Evolutionary conservation across 2,113 vertebrate genomes (phyloP).

Genomic region (Gallinago paraguaiae): DNA sequence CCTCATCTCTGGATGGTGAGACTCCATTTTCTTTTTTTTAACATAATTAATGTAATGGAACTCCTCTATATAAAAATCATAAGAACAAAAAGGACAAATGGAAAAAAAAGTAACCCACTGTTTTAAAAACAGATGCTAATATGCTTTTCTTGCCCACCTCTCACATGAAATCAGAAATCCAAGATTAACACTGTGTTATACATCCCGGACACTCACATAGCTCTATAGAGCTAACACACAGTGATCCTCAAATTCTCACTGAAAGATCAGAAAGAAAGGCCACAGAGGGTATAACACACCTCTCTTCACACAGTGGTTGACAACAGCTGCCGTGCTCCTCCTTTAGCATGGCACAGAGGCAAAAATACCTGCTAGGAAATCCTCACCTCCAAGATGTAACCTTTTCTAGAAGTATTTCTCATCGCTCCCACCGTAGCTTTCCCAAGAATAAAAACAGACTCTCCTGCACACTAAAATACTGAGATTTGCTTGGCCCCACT

Average conservation of each 20-base stretch:
- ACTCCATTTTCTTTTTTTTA: background rate
- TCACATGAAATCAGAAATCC: background rate
- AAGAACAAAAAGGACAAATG: background rate
- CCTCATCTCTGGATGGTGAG: background rate
- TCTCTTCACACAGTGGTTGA: background rate
- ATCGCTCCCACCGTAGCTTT: rapidly evolving
- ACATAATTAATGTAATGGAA: background rate
- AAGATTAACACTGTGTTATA: background rate
- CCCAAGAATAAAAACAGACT: background rate
- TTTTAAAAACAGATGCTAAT: background rate
- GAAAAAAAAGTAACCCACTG: background rate
- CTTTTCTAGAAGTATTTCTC: background rate
- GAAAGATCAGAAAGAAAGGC: background rate
- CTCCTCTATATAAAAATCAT: background rate
- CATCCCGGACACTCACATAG: background rate
- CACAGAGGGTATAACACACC: background rate
- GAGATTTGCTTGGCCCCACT: background rate
- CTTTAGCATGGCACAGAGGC: background rate
- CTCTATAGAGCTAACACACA: background rate
- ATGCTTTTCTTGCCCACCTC: background rate
- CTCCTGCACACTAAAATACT: background rate
- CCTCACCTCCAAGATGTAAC: background rate
- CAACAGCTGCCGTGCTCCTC: background rate
- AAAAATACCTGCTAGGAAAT: background rate
- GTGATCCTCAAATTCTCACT: background rate